phyloP scores from a whole-genome alignment of 2,113 vertebrate species.

The Hemicordylus capensis region DNA sequence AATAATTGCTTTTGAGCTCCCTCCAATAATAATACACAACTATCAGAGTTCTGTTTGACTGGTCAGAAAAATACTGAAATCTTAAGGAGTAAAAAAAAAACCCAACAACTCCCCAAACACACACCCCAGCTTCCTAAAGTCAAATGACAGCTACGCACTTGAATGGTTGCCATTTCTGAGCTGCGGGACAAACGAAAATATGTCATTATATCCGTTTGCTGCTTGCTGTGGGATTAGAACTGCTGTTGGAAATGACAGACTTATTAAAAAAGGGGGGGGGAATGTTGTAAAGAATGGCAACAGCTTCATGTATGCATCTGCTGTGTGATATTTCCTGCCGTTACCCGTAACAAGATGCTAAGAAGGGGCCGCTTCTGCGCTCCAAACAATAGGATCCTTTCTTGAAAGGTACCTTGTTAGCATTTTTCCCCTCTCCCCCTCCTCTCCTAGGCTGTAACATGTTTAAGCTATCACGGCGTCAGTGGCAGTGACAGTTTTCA shows the following conservation, averaged over 20 bases:
- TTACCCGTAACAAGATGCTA: slow-evolving; percentile 37
- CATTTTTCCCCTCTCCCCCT: slow-evolving; percentile 20
- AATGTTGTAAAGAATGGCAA: slow-evolving; percentile 43
- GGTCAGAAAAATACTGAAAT: slow-evolving; percentile 5
- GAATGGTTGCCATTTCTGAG: slow-evolving; percentile 8
- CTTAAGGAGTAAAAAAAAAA: not conserved
- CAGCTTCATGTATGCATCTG: slow-evolving; percentile 37
- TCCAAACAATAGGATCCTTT: slow-evolving; percentile 41
- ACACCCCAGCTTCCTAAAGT: not conserved
- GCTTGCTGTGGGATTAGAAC: slow-evolving; percentile 43
- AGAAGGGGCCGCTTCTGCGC: slow-evolving; percentile 18
- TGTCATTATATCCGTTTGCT: slow-evolving; percentile 40
- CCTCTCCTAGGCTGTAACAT: slow-evolving; percentile 29
- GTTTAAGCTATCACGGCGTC: slow-evolving; percentile 37
- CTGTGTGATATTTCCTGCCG: slow-evolving; percentile 40
- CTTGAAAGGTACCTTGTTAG: slow-evolving; percentile 61
- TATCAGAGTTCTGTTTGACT: not conserved
- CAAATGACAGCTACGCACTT: not conserved
- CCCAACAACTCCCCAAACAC: too few species aligned
- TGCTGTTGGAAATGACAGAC: slow-evolving; percentile 31
- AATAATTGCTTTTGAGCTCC: not conserved
- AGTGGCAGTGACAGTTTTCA: slow-evolving; percentile 32
- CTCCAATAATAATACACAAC: slow-evolving; percentile 13
- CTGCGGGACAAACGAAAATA: slow-evolving; percentile 24
- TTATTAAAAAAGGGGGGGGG: not conserved